phyloP scores from a whole-genome alignment of 2,113 vertebrate genomes.

The Todiramphus chloris region DNA sequence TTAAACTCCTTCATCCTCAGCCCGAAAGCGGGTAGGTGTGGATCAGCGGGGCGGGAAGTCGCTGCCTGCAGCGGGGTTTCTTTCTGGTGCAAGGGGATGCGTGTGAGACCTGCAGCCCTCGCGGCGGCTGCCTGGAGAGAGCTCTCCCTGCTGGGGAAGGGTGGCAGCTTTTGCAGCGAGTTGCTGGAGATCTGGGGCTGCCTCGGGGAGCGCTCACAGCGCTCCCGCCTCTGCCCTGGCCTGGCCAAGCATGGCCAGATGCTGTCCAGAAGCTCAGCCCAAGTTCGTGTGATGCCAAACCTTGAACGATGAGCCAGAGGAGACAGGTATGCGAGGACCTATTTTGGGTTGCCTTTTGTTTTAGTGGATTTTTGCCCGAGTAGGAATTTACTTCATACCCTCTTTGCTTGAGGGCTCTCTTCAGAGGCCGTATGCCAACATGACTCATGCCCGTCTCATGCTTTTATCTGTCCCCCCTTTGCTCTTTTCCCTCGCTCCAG shows the following conservation, averaged over 20 bases:
- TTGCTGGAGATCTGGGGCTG: not conserved
- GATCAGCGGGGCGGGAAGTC: not conserved
- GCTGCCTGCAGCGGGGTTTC: not conserved
- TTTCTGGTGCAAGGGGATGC: not conserved
- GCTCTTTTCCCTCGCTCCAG: not conserved
- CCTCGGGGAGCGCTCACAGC: accelerated
- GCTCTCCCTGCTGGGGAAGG: not conserved
- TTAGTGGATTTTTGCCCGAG: not conserved
- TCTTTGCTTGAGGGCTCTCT: not conserved
- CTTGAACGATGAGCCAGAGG: not conserved
- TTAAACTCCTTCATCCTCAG: not conserved
- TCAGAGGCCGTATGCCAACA: not conserved
- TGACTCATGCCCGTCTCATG: not conserved
- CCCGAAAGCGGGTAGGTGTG: not conserved
- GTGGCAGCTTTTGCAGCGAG: not conserved
- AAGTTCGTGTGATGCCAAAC: not conserved
- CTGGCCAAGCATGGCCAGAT: not conserved
- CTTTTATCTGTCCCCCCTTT: not conserved
- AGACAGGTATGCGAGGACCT: not conserved
- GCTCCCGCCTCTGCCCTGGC: not conserved
- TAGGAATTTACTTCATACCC: not conserved
- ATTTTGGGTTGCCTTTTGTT: not conserved
- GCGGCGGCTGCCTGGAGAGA: accelerated
- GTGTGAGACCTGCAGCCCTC: not conserved
- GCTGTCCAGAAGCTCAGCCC: not conserved